These are phyloP conservation scores for Euwallacea fornicatus DNA, from an alignment of 1,140 invertebrate species.

Conservation along the genomic window DNA sequence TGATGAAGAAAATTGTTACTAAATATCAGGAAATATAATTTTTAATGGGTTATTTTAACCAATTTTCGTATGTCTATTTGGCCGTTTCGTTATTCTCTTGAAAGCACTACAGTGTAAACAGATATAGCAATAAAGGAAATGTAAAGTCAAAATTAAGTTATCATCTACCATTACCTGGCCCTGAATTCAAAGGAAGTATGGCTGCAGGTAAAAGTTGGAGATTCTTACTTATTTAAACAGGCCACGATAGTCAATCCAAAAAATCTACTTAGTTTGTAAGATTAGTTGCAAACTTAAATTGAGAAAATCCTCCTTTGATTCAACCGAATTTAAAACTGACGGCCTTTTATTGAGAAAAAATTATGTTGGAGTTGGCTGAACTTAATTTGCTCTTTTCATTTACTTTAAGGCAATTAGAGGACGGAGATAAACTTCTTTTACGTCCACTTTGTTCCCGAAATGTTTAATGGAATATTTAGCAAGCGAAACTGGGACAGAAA, in stretches of 20 bases:
- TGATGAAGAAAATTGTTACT: too few relatives aligned
- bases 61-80: too few relatives aligned
- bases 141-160: too few relatives aligned
- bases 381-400: neutral
- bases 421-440: neutral
- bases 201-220: too few relatives aligned
- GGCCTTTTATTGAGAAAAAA: neutral
- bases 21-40: too few relatives aligned
- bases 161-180: too few relatives aligned
- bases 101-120: too few relatives aligned
- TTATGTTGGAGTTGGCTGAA: neutral
- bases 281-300: constrained; percentile 4
- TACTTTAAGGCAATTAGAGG: neutral
- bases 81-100: too few relatives aligned
- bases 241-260: neutral
- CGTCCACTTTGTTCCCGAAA: neutral
- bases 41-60: too few relatives aligned
- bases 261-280: neutral
- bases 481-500: neutral
- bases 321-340: neutral
- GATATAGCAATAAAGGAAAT: too few relatives aligned
- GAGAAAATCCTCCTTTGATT: neutral
- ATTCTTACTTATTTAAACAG: too few relatives aligned
- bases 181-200: too few relatives aligned
- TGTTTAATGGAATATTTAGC: neutral